Percentiles rank a stretch among this genome's conserved stretches.
These are phyloP conservation scores for Varanus salvator DNA, from an alignment of 2,113 vertebrate species.

Conservation along the genomic window DNA sequence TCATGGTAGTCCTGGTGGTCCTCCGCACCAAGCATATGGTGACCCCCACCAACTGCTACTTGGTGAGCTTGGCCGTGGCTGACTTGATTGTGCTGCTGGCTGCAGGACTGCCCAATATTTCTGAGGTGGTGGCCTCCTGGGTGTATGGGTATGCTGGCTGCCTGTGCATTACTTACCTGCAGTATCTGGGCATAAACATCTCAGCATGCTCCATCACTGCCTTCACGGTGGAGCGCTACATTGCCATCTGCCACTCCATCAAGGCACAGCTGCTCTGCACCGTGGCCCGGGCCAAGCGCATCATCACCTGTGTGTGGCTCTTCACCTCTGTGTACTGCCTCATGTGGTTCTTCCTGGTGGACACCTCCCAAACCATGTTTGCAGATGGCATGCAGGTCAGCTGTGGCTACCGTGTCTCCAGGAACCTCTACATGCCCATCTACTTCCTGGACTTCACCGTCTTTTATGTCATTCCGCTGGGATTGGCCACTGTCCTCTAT, in stretches of 20 bases:
- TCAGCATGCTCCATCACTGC: constrained; percentile 87
- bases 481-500: constrained; percentile 82
- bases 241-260: constrained; percentile 87
- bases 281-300: constrained; percentile 84
- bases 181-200: constrained; percentile 88
- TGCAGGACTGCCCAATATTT: constrained; percentile 85
- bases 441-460: constrained; percentile 87
- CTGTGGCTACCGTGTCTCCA: constrained; percentile 84
- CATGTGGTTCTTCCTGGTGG: constrained; percentile 91
- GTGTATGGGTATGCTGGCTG: constrained; percentile 85
- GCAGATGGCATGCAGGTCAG: constrained; percentile 81
- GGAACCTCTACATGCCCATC: constrained; percentile 86
- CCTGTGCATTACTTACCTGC: constrained; percentile 87
- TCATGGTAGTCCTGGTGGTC: constrained; percentile 87
- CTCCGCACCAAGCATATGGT: constrained; percentile 85
- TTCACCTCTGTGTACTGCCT: constrained; percentile 85
- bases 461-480: constrained; percentile 82
- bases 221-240: constrained; percentile 87
- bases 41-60: constrained; percentile 89
- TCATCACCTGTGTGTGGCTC: constrained; percentile 84
- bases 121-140: constrained; percentile 82
- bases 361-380: constrained; percentile 80
- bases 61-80: constrained; percentile 85
- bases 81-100: constrained; percentile 87
- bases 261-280: constrained; percentile 86